Evolutionary conservation across 2,113 vertebrate genomes (phyloP).

Genomic region (Rhea americana): DNA sequence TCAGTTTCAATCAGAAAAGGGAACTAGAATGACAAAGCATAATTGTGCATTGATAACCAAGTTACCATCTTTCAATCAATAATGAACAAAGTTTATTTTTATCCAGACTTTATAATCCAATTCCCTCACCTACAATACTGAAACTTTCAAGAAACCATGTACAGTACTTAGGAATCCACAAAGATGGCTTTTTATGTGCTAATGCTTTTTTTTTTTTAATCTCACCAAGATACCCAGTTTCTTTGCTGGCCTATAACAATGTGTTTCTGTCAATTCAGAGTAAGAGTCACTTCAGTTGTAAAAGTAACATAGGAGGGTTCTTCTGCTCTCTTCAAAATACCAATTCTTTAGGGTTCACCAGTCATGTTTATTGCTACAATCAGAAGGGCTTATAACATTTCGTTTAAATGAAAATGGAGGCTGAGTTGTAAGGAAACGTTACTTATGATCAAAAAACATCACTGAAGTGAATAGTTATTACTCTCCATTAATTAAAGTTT

Average conservation of each 20-base stretch:
- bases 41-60: background rate
- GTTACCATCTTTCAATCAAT: background rate
- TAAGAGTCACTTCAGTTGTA: background rate
- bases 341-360: background rate
- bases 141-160: background rate
- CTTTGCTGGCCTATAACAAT: background rate
- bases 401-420: background rate
- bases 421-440: conserved; percentile 8
- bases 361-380: background rate
- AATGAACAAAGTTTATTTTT: background rate
- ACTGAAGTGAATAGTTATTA: background rate
- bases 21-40: background rate
- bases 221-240: background rate
- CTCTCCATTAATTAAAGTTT: rapidly evolving
- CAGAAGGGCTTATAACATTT: background rate
- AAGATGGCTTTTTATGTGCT: background rate
- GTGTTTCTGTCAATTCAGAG: background rate
- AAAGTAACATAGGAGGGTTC: background rate
- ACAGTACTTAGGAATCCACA: background rate
- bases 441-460: background rate
- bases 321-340: background rate
- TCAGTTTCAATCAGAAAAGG: background rate
- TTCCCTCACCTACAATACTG: background rate
- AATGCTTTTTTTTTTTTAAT: background rate
- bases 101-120: background rate